Percentiles rank a stretch among this genome's conserved stretches.
These are phyloP conservation scores for Osmerus eperlanus DNA, from an alignment of 2,113 vertebrate species.

Conservation along the genomic window DNA sequence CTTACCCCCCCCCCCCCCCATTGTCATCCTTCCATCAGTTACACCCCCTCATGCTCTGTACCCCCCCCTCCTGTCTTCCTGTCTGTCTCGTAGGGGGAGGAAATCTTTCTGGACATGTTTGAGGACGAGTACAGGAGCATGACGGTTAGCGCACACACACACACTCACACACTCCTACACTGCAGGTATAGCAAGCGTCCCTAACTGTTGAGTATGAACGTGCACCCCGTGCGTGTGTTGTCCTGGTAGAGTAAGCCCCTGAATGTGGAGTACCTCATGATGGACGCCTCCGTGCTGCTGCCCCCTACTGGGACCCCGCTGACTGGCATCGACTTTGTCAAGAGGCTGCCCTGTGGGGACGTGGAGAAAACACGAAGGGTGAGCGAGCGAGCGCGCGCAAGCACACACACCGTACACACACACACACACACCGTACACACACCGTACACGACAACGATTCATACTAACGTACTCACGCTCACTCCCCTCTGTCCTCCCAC, in stretches of 20 bases:
- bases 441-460: not conserved
- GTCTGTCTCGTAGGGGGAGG: slow-evolving; percentile 82
- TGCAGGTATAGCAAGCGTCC: not conserved
- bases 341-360: slow-evolving; percentile 92
- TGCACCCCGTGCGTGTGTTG: slow-evolving; percentile 26
- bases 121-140: slow-evolving; percentile 97
- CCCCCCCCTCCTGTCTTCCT: not conserved
- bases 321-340: slow-evolving; percentile 97
- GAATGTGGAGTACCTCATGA: slow-evolving; percentile 98
- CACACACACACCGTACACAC: not conserved
- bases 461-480: not conserved
- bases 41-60: too few relatives aligned
- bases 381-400: slow-evolving; percentile 51
- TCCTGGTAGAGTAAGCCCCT: slow-evolving; percentile 88
- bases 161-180: not conserved
- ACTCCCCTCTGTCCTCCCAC: not conserved
- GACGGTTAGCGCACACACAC: slow-evolving; percentile 76
- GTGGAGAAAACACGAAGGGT: slow-evolving; percentile 94
- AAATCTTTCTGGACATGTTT: slow-evolving; percentile 99
- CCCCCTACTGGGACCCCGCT: slow-evolving; percentile 95
- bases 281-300: slow-evolving; percentile 95
- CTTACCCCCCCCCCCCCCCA: too few relatives aligned
- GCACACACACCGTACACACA: not conserved
- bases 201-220: not conserved
- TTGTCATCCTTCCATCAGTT: too few relatives aligned